Percentiles rank a stretch among this genome's conserved stretches.
Conservation (phyloP, 1,140 invertebrate genomes). For the Atta texana region DNA sequence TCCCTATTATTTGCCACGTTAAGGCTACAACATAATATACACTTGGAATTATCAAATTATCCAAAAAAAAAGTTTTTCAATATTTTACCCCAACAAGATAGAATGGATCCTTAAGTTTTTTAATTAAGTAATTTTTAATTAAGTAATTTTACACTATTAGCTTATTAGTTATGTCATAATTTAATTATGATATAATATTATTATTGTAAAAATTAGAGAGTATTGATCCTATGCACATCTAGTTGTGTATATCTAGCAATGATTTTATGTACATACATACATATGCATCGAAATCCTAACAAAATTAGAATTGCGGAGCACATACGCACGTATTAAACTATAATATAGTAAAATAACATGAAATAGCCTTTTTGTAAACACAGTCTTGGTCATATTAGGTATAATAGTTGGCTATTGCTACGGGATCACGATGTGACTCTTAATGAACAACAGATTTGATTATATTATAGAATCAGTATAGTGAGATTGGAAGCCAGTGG, state of each 20-base stretch:
- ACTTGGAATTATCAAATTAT: too few relatives aligned
- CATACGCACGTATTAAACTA: neutral
- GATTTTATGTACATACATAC: neutral
- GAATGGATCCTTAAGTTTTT: neutral
- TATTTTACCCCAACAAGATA: too few relatives aligned
- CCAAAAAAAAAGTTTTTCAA: too few relatives aligned
- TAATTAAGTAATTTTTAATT: neutral
- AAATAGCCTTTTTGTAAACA: neutral
- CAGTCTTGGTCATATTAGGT: neutral
- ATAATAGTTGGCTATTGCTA: neutral
- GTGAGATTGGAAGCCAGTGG: neutral
- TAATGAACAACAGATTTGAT: slow-evolving; percentile 50
- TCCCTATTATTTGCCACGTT: too few relatives aligned
- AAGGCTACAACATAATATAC: too few relatives aligned
- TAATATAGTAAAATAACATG: neutral
- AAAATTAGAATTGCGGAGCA: neutral
- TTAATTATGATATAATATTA: too few relatives aligned
- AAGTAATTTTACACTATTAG: neutral
- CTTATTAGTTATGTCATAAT: neutral
- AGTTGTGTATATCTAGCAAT: neutral
- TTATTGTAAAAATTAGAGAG: neutral
- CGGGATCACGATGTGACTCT: slow-evolving; percentile 16
- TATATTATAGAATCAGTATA: slow-evolving; percentile 39
- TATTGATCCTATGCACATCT: neutral
- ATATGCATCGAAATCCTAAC: neutral